A percentile compares a stretch with the other conserved stretches of the same genome.
These are phyloP conservation scores for Chaetophractus vellerosus DNA, from an alignment of 2,797 vertebrate genomes.

Conservation along the genomic window DNA sequence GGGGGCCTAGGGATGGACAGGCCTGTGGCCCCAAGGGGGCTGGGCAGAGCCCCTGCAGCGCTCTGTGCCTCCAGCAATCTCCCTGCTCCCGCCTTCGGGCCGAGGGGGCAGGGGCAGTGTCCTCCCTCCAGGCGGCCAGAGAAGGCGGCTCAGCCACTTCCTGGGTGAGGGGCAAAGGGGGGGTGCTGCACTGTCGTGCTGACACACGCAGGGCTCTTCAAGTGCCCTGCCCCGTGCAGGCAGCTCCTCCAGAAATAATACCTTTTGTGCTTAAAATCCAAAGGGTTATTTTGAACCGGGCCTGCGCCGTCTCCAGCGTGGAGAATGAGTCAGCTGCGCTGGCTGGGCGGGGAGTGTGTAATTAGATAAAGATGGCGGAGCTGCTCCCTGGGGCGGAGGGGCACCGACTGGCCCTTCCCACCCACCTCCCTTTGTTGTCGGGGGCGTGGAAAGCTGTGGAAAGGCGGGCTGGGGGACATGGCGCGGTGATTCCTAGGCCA, in stretches of 20 bases:
- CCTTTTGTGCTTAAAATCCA: conserved; percentile 2
- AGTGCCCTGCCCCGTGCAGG: not conserved
- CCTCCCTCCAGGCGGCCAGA: too few species aligned
- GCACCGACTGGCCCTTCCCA: not conserved
- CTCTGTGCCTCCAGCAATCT: too few species aligned
- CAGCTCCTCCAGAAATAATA: conserved; percentile 58
- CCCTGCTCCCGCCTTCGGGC: too few species aligned
- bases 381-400: not conserved
- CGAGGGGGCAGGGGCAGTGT: too few species aligned
- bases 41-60: conserved; percentile 29
- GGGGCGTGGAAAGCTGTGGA: not conserved
- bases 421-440: not conserved
- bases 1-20: conserved; percentile 84
- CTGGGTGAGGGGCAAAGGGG: not conserved
- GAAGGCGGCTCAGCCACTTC: not conserved
- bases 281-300: conserved; percentile 64
- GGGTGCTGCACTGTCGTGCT: accelerated
- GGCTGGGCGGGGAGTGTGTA: conserved; percentile 6
- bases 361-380: not conserved
- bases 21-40: conserved; percentile 79
- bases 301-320: not conserved
- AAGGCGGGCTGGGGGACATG: not conserved
- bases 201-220: accelerated
- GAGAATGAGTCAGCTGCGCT: conserved; percentile 71
- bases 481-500: not conserved